Percentiles rank a stretch among this genome's conserved stretches.
Conservation (phyloP, 2,888 invertebrate species). For the Eupsilia transversa region DNA sequence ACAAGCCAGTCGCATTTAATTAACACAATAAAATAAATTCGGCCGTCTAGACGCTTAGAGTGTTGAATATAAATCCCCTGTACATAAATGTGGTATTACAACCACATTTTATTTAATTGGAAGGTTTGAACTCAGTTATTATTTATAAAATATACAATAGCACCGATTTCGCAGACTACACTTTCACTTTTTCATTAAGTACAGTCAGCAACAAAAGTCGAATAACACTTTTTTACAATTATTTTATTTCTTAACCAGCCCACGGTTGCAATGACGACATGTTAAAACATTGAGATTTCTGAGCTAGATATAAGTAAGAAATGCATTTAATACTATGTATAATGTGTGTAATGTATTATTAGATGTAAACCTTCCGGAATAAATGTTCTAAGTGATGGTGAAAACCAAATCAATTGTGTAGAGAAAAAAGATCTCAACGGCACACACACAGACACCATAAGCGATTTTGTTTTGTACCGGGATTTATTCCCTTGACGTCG, state of each 20-base stretch:
- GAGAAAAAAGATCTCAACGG: background rate
- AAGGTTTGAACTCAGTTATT: slow-evolving; percentile 2
- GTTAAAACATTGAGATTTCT: too few species aligned
- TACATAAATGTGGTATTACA: slow-evolving; percentile 7
- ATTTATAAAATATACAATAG: slow-evolving; percentile 9
- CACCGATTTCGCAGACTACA: slow-evolving; percentile 1
- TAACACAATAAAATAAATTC: slow-evolving; percentile 23
- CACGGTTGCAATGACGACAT: too few species aligned
- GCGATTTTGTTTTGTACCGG: background rate
- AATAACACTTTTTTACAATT: background rate
- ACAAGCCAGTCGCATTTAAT: slow-evolving; percentile 15
- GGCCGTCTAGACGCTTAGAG: slow-evolving; percentile 42
- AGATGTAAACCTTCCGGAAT: background rate
- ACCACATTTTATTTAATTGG: slow-evolving; percentile 25
- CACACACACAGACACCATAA: background rate
- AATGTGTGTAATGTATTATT: too few species aligned
- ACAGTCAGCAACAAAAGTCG: background rate
- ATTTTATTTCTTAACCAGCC: background rate
- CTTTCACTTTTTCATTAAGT: slow-evolving; percentile 10
- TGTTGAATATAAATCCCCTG: slow-evolving; percentile 24
- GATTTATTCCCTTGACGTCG: too few species aligned
- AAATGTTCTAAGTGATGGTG: background rate
- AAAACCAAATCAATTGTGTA: background rate
- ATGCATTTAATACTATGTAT: too few species aligned
- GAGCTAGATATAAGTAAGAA: too few species aligned